Conservation (phyloP, 2,113 vertebrate species). For the Fregetta grallaria region DNA sequence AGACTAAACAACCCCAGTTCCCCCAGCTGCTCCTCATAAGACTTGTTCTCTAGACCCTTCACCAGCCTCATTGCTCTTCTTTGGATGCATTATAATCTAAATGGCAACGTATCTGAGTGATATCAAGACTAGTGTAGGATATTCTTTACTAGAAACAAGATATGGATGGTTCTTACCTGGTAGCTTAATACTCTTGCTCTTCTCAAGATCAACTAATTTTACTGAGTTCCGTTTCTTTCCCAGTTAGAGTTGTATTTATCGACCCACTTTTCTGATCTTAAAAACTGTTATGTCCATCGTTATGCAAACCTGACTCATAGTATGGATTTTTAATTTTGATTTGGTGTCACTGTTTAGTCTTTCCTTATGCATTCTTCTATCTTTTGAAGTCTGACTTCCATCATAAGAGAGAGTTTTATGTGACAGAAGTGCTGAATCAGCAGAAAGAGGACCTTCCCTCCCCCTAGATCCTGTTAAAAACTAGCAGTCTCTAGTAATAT, state of each 20-base stretch:
- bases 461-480: neutral
- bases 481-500: neutral
- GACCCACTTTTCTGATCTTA: neutral
- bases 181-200: neutral
- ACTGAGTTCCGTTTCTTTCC: neutral
- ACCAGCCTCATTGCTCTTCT: neutral
- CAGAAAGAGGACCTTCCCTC: neutral
- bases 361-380: neutral
- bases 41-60: neutral
- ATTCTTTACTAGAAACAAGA: neutral
- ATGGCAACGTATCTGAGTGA: neutral
- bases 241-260: neutral
- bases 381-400: neutral
- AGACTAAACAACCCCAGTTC: neutral
- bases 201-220: neutral
- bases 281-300: neutral
- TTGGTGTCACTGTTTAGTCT: neutral
- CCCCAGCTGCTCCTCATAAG: neutral
- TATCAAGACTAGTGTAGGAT: neutral
- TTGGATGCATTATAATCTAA: neutral
- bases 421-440: neutral
- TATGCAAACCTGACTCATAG: neutral
- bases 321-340: neutral
- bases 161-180: neutral
- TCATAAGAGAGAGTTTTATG: neutral